phyloP scores from a whole-genome alignment of 2,797 vertebrate species.

The Gila robusta region DNA sequence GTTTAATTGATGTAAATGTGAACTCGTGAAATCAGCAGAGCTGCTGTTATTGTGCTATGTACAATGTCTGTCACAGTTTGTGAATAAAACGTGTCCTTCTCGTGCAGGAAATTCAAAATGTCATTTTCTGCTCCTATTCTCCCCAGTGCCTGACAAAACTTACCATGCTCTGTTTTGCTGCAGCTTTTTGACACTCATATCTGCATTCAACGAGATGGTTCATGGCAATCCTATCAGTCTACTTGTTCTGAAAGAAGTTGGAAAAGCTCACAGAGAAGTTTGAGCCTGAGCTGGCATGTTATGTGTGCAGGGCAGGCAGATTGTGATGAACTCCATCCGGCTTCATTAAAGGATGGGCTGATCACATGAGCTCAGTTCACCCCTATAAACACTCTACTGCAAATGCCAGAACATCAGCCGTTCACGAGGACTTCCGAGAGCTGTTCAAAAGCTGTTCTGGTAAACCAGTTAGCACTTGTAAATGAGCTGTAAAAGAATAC shows the following conservation, averaged over 20 bases:
- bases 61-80: not conserved
- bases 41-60: not conserved
- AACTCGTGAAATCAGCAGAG: no score
- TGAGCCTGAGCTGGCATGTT: not conserved
- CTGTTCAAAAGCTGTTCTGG: not conserved
- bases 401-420: not conserved
- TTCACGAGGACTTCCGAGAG: not conserved
- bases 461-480: not conserved
- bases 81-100: not conserved
- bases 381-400: no score
- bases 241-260: constrained; percentile 24
- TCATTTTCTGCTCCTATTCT: constrained; percentile 57
- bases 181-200: constrained; percentile 56
- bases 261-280: constrained; percentile 18
- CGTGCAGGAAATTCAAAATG: constrained; percentile 61
- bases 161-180: constrained; percentile 59
- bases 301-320: not conserved
- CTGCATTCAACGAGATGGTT: constrained; percentile 51
- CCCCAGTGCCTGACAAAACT: constrained; percentile 57
- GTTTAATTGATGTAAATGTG: no score
- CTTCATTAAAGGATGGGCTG: not conserved
- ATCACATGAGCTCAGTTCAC: not conserved
- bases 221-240: constrained; percentile 49
- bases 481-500: not conserved
- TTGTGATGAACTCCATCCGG: not conserved